Base-by-base conservation (phyloP, 2,113 vertebrate species). In the Ibidorhyncha struthersii region DNA sequence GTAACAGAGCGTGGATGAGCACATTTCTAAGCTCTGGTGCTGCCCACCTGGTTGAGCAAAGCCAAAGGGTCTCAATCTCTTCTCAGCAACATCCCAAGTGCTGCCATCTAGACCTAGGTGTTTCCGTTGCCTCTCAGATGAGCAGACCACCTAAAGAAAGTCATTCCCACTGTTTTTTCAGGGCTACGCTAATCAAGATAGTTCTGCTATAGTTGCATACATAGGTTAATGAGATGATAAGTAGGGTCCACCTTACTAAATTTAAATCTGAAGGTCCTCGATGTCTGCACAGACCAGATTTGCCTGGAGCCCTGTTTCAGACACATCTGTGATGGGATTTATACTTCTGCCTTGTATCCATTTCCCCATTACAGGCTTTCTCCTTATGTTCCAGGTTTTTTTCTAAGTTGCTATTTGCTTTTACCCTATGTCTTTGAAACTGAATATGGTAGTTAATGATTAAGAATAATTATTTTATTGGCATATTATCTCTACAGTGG, bases 381-480 rank as follows among this genome's bases (percentile, higher is more conserved):
- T 72, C 22, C 53, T 76, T 53, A 53, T 47, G 50, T 61, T 47
- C 22, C 27, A 10, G 1, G 26, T 70, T 55, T 79, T 76, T 50
- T 38, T 9, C 53, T 47, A 52, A 26, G 30, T 56, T 86, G 45
- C 15, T 92, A 38, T 77, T 94, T 94, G 59, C 67, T 92, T 91
- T 92, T 94, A 69, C 45, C 38, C n/a, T 25, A 9, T n/a, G n/a
- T 47, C 49, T 91, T 71, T 82, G 66, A 91, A 80, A 61, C 25
- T 34, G 53, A 85, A 96, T 89, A 77, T 40, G 27, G 34, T 70
- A 67, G 56, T 92, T 82, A 96, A 59, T 43, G 86, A 94, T 90
- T 90, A 96, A 65, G 78, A 93, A 34, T 63, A 67, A 67, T 55
- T 70, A 71, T 86, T 94, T 91, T 92, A 91, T 91, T 36, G 7